A percentile compares a stretch with the other conserved stretches of the same genome.
These are phyloP conservation scores for Dinomys branickii DNA, from an alignment of 2,113 vertebrate species.

Conservation along the genomic window DNA sequence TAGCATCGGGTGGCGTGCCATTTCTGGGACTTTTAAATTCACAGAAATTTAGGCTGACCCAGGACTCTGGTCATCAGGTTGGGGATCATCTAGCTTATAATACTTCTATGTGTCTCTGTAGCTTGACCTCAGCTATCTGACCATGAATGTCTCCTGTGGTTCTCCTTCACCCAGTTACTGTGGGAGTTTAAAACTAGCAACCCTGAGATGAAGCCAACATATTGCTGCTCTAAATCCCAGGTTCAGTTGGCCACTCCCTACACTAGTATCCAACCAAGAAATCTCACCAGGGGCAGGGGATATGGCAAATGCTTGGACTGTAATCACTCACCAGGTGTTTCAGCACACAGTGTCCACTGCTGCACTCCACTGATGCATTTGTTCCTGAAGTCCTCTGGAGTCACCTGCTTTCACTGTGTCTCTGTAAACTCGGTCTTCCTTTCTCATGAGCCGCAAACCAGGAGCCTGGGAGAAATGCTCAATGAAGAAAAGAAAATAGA, in stretches of 20 bases:
- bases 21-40: background rate
- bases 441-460: background rate
- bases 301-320: background rate
- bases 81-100: background rate
- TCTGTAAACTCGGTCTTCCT: no score
- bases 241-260: background rate
- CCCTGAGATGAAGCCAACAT: background rate
- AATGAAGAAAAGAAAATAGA: background rate
- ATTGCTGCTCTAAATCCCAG: background rate
- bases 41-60: background rate
- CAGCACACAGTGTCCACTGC: background rate
- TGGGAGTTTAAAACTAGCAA: background rate
- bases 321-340: background rate
- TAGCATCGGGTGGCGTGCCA: background rate
- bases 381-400: background rate
- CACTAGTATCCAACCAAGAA: background rate
- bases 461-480: background rate
- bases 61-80: background rate
- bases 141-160: background rate
- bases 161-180: background rate
- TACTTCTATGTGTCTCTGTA: background rate
- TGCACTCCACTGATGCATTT: background rate
- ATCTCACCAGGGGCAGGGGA: background rate
- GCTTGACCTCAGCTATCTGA: background rate
- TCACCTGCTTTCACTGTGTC: no score